Base-by-base conservation (phyloP, 2,113 vertebrate genomes). In the Athene cunicularia region DNA sequence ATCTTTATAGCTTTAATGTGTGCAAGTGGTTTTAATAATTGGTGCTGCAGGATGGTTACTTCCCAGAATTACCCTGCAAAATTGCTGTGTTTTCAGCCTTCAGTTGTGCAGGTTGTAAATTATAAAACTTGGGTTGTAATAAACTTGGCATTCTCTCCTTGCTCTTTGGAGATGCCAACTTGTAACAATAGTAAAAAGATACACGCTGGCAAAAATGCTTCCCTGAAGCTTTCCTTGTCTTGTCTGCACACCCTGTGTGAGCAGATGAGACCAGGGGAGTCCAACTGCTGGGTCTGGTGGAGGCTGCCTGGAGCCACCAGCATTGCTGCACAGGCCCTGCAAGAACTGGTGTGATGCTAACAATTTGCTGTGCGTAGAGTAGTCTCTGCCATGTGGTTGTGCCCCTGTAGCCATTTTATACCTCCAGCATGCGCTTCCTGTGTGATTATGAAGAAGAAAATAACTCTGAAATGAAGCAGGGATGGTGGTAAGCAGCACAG, bases 1-100 rank as follows among this genome's bases (percentile, higher is more conserved):
- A 98, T 98, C 97, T 98, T 98, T 98, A 98, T 98, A 89, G 98
- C 97, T 97, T 98, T 98, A 98, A 97, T 98, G 97, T 96, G 97
- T 97, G 89, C 93, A 90, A 98, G 98, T 97, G 97, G 97, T 95
- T 98, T 98, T 97, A 98, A 98, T 98, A 98, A 98, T 98, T 98
- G 98, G 98, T 98, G 94, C 98, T 98, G 97, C 97, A 97, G 95
- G 95, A 96, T 96, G 91, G 93, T 97, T 98, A 64, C 85, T 96
- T 98, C 96, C 97, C 95, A 96, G 84, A 98, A 98, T 98, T 96
- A 71, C 94, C 95, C 96, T 88, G 96, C 96, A 92, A 94, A 98
- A 98, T 98, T 97, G 98, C 98, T 98, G 94, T 96, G 91, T 98
- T 98, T 98, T 98, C 98, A 98, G 95, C 90, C 82, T 90, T 95